Conservation (phyloP, 2,888 invertebrate species). For the Sinhomidia bicolor region DNA sequence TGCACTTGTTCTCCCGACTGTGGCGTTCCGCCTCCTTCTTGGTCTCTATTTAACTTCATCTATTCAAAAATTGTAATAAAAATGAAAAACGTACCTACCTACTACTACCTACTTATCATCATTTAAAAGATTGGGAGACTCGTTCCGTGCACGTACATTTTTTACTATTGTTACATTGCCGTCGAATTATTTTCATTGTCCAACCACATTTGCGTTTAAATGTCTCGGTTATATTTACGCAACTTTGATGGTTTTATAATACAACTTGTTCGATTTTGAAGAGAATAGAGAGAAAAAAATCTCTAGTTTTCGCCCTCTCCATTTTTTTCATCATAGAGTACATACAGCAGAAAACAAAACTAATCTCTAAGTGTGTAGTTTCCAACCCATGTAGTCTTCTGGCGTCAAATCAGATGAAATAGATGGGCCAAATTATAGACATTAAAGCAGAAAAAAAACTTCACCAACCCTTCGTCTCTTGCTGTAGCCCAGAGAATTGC, state of each 20-base stretch:
- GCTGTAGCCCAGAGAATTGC: background rate
- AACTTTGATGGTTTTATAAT: background rate
- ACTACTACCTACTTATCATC: too few relatives aligned
- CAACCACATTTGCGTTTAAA: constrained; percentile 39
- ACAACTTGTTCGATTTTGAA: background rate
- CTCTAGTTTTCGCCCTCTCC: background rate
- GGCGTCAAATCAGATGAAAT: constrained; percentile 68
- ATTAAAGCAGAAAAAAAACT: constrained; percentile 64
- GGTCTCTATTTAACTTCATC: constrained; percentile 32
- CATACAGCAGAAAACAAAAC: background rate
- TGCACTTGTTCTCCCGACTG: constrained; percentile 57
- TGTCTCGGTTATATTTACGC: constrained; percentile 5
- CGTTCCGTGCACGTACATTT: constrained; percentile 25
- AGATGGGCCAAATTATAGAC: constrained; percentile 65
- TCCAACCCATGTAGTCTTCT: constrained; percentile 35
- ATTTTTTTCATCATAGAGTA: background rate
- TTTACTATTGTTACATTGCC: background rate
- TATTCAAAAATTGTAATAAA: background rate
- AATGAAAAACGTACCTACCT: background rate
- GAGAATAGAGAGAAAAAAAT: background rate
- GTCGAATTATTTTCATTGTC: background rate
- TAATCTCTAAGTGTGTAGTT: background rate
- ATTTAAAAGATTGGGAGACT: constrained; percentile 10
- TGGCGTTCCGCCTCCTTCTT: constrained; percentile 1
- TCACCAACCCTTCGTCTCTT: constrained; percentile 41